Base-by-base conservation (phyloP, 2,888 invertebrate genomes). In the Chalcosyrphus nemorum region DNA sequence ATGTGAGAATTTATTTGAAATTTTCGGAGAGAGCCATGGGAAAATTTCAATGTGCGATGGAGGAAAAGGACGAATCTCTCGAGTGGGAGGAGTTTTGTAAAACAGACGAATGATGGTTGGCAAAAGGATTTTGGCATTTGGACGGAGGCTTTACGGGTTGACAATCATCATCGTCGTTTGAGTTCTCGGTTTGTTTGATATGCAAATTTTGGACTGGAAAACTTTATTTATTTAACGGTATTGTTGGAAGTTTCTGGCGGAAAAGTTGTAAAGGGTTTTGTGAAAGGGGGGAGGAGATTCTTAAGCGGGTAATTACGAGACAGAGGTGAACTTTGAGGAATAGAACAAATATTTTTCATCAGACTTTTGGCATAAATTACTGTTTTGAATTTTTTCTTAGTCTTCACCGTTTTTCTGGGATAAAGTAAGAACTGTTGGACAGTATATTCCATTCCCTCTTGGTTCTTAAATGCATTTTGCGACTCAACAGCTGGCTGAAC, bases 151-250 rank as follows among this genome's bases (percentile, higher is more conserved):
- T 57, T 75, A 15, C n/a, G 15, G 47, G 47, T 70, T 56, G 70
- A 56, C 15, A 15, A 61, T 29, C 57, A 54, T 47, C 43, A 7
- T 56, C 57, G 61, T 47, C 43, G n/a, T 56, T 63, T 50, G 24
- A 32, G 21, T 35, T 70, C 59, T 41, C 4, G 38, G 32, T 68
- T 77, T 61, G 54, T 82, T 82, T 82, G 76, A 76, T 76, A 81
- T 81, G 81, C 41, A 76, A 81, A 81, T 81, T 59, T 54, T 45
- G 38, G 6, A 54, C 35, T 38, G 7, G 32, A n/a, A 32, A 56
- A 24, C n/a, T 63, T 41, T 74, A 56, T 45, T 56, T 74, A 74
- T 43, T 63, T 54, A 6, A 21, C 45, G 4, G 38, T 19, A 17
- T 57, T 56, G n/a, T 43, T 38, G 9, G 21, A 11, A 35, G n/a